Evolutionary conservation across 2,797 vertebrate species (phyloP).

Genomic region (Bradypus variegatus): DNA sequence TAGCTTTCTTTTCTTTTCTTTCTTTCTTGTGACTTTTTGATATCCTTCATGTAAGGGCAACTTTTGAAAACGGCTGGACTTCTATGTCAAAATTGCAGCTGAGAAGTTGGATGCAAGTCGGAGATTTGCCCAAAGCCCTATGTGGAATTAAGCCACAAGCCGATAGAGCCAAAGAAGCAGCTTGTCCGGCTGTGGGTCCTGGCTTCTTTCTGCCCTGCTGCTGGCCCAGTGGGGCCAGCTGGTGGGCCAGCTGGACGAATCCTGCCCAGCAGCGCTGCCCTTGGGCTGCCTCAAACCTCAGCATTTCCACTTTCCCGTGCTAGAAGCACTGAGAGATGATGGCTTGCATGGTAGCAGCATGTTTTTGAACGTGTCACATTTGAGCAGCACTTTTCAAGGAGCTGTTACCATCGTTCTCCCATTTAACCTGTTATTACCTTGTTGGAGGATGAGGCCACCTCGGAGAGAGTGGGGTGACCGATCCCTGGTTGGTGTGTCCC

Average conservation of each 20-base stretch:
- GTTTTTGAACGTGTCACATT: not conserved
- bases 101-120: not conserved
- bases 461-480: not conserved
- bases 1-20: not conserved
- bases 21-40: not conserved
- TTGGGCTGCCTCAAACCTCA: not conserved
- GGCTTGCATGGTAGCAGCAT: not conserved
- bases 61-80: not conserved
- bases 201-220: not conserved
- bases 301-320: not conserved
- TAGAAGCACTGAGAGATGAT: not conserved
- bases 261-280: rapidly evolving
- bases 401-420: not conserved
- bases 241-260: rapidly evolving
- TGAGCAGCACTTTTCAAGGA: not conserved
- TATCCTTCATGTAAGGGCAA: not conserved
- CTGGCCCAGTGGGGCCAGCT: not conserved
- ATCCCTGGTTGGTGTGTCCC: too few species aligned
- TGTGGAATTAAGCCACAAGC: rapidly evolving
- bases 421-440: too few species aligned
- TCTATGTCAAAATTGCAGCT: not conserved
- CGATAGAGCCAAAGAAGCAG: too few species aligned
- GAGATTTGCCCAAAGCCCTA: not conserved
- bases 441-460: not conserved
- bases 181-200: not conserved